phyloP scores from a whole-genome alignment of 2,888 invertebrate species.

The Caenorhabditis angaria region DNA sequence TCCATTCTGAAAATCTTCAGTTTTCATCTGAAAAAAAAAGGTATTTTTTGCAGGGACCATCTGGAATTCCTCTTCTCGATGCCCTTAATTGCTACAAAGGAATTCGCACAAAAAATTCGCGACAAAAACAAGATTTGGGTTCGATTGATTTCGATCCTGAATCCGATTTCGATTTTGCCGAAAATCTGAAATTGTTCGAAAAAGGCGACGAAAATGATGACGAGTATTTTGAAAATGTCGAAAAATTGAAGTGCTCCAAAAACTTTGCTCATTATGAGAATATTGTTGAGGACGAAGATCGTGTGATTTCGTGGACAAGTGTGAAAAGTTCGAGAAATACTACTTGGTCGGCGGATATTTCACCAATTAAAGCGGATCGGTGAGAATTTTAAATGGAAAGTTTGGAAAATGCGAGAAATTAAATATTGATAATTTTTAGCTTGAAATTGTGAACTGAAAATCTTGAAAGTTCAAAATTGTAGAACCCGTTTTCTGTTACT shows the following conservation, averaged over 20 bases:
- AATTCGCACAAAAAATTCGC: constrained; percentile 46
- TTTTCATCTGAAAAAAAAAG: no score
- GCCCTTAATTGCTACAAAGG: constrained; percentile 43
- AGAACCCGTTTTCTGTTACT: not conserved
- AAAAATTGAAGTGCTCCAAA: constrained; percentile 52
- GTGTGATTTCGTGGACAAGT: constrained; percentile 65
- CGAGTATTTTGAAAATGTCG: constrained; percentile 53
- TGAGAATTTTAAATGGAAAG: not conserved
- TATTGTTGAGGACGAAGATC: constrained; percentile 58
- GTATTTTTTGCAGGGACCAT: constrained; percentile 39
- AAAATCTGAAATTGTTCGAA: constrained; percentile 61
- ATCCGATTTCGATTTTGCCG: constrained; percentile 66
- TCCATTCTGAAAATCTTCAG: not conserved
- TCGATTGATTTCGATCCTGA: constrained; percentile 57
- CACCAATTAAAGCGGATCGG: not conserved
- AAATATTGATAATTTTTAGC: no score
- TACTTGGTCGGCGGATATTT: not conserved
- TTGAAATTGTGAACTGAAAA: not conserved
- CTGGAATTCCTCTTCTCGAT: constrained; percentile 61
- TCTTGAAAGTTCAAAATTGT: no score
- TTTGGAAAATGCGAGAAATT: no score
- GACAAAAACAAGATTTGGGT: constrained; percentile 41
- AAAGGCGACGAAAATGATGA: constrained; percentile 48
- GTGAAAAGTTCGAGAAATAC: constrained; percentile 17
- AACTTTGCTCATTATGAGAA: constrained; percentile 70